Conservation (phyloP, 2,797 vertebrate species). For the Buceros bicornis region DNA sequence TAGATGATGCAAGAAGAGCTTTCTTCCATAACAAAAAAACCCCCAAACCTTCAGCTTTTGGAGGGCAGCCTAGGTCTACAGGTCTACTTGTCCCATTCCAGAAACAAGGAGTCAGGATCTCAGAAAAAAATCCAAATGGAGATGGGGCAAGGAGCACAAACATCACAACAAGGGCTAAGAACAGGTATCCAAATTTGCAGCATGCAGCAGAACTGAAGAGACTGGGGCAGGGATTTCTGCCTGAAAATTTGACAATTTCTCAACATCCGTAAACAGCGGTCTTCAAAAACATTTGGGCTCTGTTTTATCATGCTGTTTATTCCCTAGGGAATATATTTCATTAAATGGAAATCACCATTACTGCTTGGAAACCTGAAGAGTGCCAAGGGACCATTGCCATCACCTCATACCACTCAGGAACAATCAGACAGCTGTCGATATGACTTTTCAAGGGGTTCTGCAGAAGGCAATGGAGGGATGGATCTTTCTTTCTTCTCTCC, state of each 20-base stretch:
- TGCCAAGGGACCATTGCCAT: neutral
- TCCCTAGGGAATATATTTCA: neutral
- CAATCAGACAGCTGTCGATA: accelerated
- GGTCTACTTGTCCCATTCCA: neutral
- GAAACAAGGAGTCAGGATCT: neutral
- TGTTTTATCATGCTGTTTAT: neutral
- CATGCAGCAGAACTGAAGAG: neutral
- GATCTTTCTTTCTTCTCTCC: neutral
- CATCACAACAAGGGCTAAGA: neutral
- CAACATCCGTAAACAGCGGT: neutral
- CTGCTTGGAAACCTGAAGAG: neutral
- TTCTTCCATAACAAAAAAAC: neutral
- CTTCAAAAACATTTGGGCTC: neutral
- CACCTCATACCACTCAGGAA: neutral
- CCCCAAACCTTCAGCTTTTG: neutral
- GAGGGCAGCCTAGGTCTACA: neutral
- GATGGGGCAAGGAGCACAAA: neutral
- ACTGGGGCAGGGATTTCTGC: neutral
- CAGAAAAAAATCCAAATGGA: neutral
- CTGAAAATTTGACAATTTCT: neutral
- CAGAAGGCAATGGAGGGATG: accelerated
- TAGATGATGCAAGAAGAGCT: neutral
- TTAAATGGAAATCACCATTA: neutral
- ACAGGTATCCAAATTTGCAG: neutral
- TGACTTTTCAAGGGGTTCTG: neutral